phyloP scores from a whole-genome alignment of 2,888 invertebrate species.

The Caenorhabditis sp. region DNA sequence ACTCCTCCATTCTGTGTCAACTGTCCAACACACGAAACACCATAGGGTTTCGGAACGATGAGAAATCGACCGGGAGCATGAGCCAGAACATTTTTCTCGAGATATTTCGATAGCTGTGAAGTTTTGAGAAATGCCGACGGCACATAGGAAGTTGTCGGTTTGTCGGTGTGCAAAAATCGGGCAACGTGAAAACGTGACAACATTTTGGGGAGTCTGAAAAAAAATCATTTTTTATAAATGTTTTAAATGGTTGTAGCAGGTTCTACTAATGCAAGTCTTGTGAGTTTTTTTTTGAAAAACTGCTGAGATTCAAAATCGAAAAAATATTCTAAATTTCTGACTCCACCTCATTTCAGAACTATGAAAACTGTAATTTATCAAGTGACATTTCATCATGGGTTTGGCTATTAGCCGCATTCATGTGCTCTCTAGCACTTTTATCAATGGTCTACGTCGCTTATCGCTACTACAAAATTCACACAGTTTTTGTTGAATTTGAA shows the following conservation, averaged over 20 bases:
- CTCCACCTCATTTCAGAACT: neutral
- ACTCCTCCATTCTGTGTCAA: constrained; percentile 44
- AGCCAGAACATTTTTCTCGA: constrained; percentile 34
- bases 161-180: neutral
- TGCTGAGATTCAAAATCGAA: too few relatives aligned
- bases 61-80: constrained; percentile 51
- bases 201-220: neutral
- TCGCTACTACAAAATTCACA: neutral
- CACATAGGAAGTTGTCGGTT: neutral
- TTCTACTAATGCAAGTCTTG: too few relatives aligned
- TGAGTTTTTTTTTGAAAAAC: too few relatives aligned
- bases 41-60: constrained; percentile 54
- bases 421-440: neutral
- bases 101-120: constrained; percentile 27
- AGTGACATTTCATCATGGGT: neutral
- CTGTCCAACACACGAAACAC: constrained; percentile 48
- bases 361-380: neutral
- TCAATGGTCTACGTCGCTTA: neutral
- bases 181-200: neutral
- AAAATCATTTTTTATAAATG: too few relatives aligned
- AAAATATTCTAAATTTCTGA: too few relatives aligned
- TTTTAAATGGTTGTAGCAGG: too few relatives aligned
- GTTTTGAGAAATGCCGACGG: constrained; percentile 14
- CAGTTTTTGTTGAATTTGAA: neutral
- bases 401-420: neutral